phyloP scores from a whole-genome alignment of 2,888 invertebrate genomes.

The Epirrhoe alternata region DNA sequence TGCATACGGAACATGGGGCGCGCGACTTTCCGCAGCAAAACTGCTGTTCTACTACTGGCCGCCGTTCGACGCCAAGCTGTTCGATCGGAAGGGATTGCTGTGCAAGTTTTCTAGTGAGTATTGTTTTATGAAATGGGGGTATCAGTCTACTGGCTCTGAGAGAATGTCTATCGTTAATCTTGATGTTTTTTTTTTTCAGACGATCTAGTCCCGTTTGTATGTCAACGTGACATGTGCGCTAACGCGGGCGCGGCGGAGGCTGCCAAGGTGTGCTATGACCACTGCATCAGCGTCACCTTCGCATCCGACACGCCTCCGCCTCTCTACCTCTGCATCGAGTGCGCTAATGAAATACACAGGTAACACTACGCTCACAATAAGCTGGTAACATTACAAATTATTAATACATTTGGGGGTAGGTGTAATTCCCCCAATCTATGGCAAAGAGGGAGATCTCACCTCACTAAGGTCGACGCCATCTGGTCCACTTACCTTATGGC shows the following conservation, averaged over 20 bases:
- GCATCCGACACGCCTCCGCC: slow-evolving; percentile 96
- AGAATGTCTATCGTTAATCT: too few relatives aligned
- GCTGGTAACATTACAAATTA: too few relatives aligned
- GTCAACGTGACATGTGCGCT: slow-evolving; percentile 96
- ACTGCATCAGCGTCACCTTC: slow-evolving; percentile 94
- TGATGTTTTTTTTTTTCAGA: slow-evolving; percentile 80
- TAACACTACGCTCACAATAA: slow-evolving; percentile 31
- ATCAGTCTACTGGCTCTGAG: too few relatives aligned
- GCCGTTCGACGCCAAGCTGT: slow-evolving; percentile 96
- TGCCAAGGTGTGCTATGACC: slow-evolving; percentile 97
- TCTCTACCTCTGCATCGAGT: slow-evolving; percentile 97
- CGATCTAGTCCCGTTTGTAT: slow-evolving; percentile 92
- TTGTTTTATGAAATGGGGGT: not conserved
- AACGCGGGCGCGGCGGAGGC: slow-evolving; percentile 94
- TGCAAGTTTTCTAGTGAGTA: slow-evolving; percentile 93
- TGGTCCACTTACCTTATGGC: too few relatives aligned
- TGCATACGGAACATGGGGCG: slow-evolving; percentile 97
- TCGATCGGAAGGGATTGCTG: slow-evolving; percentile 94
- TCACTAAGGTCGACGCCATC: too few relatives aligned
- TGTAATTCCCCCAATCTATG: too few relatives aligned
- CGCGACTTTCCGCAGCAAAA: slow-evolving; percentile 97
- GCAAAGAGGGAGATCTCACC: too few relatives aligned
- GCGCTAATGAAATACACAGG: slow-evolving; percentile 95
- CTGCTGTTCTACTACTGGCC: slow-evolving; percentile 99
- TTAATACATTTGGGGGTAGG: too few relatives aligned